Conservation (phyloP, 1,140 invertebrate genomes). For the Apocrypta bakeri region DNA sequence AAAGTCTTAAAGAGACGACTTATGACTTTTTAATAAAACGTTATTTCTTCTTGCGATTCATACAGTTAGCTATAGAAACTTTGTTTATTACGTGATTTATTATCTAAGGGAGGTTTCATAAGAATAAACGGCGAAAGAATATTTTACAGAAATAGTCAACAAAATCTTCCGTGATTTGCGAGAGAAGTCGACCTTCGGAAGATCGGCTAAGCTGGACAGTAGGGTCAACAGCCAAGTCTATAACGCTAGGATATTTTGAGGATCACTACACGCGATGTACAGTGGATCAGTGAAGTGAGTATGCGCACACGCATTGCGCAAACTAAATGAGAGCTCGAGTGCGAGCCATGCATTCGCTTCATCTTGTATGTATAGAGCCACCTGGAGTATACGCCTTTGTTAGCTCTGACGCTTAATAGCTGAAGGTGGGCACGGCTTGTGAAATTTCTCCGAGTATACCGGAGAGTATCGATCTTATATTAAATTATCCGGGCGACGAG, state of each 20-base stretch:
- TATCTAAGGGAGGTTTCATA: too few species aligned
- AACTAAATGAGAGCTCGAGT: not conserved
- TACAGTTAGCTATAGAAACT: too few species aligned
- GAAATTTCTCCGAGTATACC: not conserved
- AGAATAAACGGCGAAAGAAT: too few species aligned
- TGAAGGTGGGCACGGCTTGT: not conserved
- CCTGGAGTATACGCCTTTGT: not conserved
- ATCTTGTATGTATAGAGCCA: not conserved
- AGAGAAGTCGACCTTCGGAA: too few species aligned
- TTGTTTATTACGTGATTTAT: too few species aligned
- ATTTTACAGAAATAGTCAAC: too few species aligned
- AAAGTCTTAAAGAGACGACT: too few species aligned
- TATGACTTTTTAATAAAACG: too few species aligned
- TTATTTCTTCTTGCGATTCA: too few species aligned
- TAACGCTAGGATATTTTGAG: not conserved
- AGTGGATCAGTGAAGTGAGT: not conserved
- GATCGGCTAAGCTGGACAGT: too few species aligned
- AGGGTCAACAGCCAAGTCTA: not conserved
- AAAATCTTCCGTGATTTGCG: too few species aligned
- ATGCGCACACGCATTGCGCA: not conserved
- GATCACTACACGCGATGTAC: not conserved
- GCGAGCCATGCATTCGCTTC: too few species aligned
- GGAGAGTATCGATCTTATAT: conserved; percentile 18
- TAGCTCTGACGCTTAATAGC: not conserved
- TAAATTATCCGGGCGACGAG: conserved; percentile 3